phyloP scores from a whole-genome alignment of 2,113 vertebrate genomes.

The Mustela nigripes region DNA sequence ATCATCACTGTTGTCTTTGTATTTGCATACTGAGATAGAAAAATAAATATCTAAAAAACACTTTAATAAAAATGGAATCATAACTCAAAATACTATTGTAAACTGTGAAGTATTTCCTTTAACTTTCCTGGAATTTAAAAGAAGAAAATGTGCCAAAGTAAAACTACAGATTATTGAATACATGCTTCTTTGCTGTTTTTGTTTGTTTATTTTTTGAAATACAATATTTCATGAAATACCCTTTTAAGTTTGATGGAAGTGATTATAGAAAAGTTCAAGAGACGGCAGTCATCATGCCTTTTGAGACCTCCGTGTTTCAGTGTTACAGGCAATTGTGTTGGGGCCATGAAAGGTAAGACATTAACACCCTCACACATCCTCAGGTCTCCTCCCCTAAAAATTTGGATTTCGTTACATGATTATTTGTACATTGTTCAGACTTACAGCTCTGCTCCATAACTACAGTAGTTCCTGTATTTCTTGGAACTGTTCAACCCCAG shows the following conservation, averaged over 20 bases:
- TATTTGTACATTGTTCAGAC: not conserved
- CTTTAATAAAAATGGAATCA: slow-evolving; percentile 20
- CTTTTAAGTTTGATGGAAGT: not conserved
- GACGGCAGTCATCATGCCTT: not conserved
- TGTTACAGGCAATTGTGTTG: not conserved
- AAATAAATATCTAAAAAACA: slow-evolving; percentile 33
- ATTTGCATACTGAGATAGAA: not conserved
- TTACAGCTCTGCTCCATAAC: not conserved
- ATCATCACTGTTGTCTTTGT: not conserved
- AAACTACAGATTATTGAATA: slow-evolving; percentile 15
- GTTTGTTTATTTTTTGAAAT: not conserved
- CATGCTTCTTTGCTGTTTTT: not conserved
- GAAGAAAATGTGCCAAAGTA: slow-evolving; percentile 39
- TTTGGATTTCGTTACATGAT: not conserved
- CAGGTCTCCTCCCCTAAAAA: not conserved
- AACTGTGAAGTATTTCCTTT: slow-evolving; percentile 41
- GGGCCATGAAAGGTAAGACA: not conserved
- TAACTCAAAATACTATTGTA: slow-evolving; percentile 53
- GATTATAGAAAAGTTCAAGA: not conserved
- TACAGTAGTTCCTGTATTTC: not conserved
- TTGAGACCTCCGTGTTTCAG: not conserved
- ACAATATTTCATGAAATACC: slow-evolving; percentile 22
- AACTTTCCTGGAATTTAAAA: slow-evolving; percentile 38
- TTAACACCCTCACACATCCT: not conserved
- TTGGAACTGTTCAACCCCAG: not conserved